phyloP scores from a whole-genome alignment of 2,113 vertebrate genomes.

The Myotis yumanensis region DNA sequence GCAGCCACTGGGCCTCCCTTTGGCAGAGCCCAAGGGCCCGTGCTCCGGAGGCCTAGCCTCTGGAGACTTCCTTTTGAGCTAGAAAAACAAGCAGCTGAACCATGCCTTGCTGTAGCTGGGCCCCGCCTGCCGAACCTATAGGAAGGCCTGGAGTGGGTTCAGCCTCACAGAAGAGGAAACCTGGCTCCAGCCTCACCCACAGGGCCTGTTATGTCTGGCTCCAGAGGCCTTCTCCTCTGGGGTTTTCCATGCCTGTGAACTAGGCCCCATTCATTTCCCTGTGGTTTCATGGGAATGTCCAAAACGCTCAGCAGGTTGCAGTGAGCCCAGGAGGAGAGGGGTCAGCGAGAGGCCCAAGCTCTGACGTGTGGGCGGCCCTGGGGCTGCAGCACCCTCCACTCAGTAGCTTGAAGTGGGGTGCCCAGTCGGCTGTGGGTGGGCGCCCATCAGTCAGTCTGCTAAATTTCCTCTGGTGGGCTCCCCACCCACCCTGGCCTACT shows the following conservation, averaged over 20 bases:
- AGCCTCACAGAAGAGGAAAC: conserved; percentile 53
- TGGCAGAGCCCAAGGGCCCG: conserved; percentile 1
- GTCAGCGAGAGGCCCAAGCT: conserved; percentile 61
- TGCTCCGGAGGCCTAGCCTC: conserved; percentile 13
- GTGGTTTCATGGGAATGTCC: conserved; percentile 67
- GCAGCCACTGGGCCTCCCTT: conserved; percentile 53
- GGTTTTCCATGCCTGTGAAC: conserved; percentile 74
- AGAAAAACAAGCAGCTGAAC: conserved; percentile 61
- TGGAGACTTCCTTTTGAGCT: conserved; percentile 59
- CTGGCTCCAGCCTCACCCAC: conserved; percentile 68
- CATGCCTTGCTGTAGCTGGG: background rate
- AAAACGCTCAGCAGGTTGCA: conserved; percentile 69
- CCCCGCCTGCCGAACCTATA: conserved; percentile 39
- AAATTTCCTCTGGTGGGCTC: background rate
- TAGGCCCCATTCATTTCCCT: conserved; percentile 71
- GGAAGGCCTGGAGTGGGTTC: conserved; percentile 12
- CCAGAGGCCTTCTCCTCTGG: conserved; percentile 63
- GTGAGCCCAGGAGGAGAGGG: conserved; percentile 47
- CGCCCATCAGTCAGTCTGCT: background rate
- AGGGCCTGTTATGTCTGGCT: conserved; percentile 72
- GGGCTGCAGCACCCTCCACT: background rate
- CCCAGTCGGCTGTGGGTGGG: background rate
- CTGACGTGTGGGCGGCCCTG: background rate
- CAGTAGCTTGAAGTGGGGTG: background rate
- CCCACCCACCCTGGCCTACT: background rate